Evolutionary conservation across 2,797 vertebrate species (phyloP), one percentile per base, ranked within the genome.

Genomic region (Pangasius djambal): DNA sequence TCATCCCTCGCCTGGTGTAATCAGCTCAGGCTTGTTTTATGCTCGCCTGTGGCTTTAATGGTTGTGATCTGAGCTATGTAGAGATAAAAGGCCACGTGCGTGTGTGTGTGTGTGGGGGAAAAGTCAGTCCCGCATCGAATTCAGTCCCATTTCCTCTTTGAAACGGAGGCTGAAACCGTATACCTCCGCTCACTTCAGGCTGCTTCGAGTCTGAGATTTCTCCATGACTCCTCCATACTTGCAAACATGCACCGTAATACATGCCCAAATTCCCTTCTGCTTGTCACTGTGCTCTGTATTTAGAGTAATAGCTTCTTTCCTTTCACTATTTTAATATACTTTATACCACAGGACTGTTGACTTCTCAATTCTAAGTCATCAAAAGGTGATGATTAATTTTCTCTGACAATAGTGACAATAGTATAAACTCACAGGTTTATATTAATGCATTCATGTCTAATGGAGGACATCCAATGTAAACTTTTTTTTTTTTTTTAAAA

Each of bases 81-180:
- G 84, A 89, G 89, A 90, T 89, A 90, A 91, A 91, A 91, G 91
- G 88, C 34, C 15, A 63, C 10, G n/a, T 82, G 79, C 61, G 50
- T 59, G 25, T 78, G 75, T 16, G 37, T 40, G 4, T 40, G 40
- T 40, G 40, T 40, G 78, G 34, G 31, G 31, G 34, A 18, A 25
- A 55, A 88, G 79, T 89, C 69, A 90, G 85, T 59, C 75, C 87
- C 82, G 85, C 87, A 78, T 91, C 89, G 86, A 89, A 90, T 83
- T 88, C 82, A 59, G 65, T 94, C 93, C 94, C 95, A 95, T 95
- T 95, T 94, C 94, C 91, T 90, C 83, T 88, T 74, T 57, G 20
- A 48, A 83, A 88, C 13, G 3, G 67, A 74, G 79, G 48, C 37
- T 83, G 7, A 79, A 61, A 78, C 75, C 75, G 7, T 55, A 55